phyloP scores from a whole-genome alignment of 2,797 vertebrate genomes.

The Micropoecilia bifurca region DNA sequence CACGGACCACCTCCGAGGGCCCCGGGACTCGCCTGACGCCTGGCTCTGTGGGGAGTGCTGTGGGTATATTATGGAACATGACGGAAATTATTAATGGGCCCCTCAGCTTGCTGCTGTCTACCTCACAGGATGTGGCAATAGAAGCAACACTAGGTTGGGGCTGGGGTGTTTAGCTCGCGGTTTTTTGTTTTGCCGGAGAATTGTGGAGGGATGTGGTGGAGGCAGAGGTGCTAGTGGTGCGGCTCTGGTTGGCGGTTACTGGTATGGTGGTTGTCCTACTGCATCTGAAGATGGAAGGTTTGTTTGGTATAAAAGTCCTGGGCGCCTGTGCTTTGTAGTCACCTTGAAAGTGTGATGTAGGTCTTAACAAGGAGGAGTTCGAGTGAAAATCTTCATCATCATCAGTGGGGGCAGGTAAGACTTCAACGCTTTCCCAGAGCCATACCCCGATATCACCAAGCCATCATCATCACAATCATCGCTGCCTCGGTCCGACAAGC shows the following conservation, averaged over 20 bases:
- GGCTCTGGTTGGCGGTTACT: slow-evolving; percentile 98
- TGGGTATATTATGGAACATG: slow-evolving; percentile 99
- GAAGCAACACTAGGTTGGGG: slow-evolving; percentile 96
- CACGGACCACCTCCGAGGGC: slow-evolving; percentile 99
- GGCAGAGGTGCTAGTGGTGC: slow-evolving; percentile 92
- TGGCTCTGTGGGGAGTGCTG: slow-evolving; percentile 99
- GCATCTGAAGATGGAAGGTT: slow-evolving; percentile 95
- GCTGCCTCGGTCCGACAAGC: slow-evolving; percentile 99
- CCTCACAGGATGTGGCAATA: slow-evolving; percentile 99
- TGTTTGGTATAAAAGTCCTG: slow-evolving; percentile 99
- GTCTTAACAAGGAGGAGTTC: slow-evolving; percentile 99
- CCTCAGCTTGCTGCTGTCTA: slow-evolving; percentile 99
- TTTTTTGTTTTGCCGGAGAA: slow-evolving; percentile 93
- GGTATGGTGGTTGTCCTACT: slow-evolving; percentile 95
- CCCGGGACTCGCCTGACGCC: slow-evolving; percentile 98
- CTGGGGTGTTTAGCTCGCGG: slow-evolving; percentile 98
- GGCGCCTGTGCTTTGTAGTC: slow-evolving; percentile 97
- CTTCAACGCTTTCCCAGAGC: slow-evolving; percentile 99
- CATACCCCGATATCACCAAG: slow-evolving; percentile 99
- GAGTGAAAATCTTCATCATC: slow-evolving; percentile 99
- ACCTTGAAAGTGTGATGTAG: slow-evolving; percentile 99
- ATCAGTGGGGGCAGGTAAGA: slow-evolving; percentile 98
- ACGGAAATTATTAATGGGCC: slow-evolving; percentile 99
- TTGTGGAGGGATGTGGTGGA: slow-evolving; percentile 90
- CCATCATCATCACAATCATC: slow-evolving; percentile 99